Evolutionary conservation across 2,888 invertebrate species (phyloP), one percentile per base, ranked within the genome.

Genomic region (Hypselothyrea guttata): DNA sequence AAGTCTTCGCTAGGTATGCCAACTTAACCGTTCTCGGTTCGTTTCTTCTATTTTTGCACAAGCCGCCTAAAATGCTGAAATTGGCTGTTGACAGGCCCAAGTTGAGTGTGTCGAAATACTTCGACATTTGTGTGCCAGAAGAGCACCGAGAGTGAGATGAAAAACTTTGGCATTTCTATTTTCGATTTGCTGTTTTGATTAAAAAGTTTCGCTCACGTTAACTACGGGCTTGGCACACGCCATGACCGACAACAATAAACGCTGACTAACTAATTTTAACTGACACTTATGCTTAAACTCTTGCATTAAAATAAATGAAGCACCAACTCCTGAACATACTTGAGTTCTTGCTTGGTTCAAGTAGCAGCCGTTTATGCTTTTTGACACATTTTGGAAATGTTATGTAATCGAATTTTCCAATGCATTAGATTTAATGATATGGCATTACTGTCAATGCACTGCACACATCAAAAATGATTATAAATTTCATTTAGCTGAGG

Each of bases 61-160:
- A 57, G 28, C 56, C 55, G 58, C 53, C 71, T 22, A 27, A 67
- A 69, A 57, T 63, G 62, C 44, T 60, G 37, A 75, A 86, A 82
- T 82, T 82, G 86, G 70, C 86, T 84, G 86, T 82, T 82, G 82
- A 86, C 86, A 84, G 86, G 62, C 45, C 55, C 59, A 54, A 69
- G 60, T 83, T 55, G 70, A 75, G 84, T 76, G 72, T 76, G 84
- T 71, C 66, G 81, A 81, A 83, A 66, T 68, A 71, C 78, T 84
- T 81, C 59, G 77, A 77, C 84, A 69, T 81, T 81, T 71, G 71
- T 54, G 22, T 4, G 22, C 22, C 22, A 22, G n/a, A 22, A 22
- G 22, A 22, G 22, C 5, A 5, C 22, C 22, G 22, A 22, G 22
- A 2, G 22, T 22, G 48, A 74, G 82, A 77, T 77, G 77, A 75